These are phyloP conservation scores for Siphamia tubifer DNA, from an alignment of 2,113 vertebrate species.

Conservation along the genomic window DNA sequence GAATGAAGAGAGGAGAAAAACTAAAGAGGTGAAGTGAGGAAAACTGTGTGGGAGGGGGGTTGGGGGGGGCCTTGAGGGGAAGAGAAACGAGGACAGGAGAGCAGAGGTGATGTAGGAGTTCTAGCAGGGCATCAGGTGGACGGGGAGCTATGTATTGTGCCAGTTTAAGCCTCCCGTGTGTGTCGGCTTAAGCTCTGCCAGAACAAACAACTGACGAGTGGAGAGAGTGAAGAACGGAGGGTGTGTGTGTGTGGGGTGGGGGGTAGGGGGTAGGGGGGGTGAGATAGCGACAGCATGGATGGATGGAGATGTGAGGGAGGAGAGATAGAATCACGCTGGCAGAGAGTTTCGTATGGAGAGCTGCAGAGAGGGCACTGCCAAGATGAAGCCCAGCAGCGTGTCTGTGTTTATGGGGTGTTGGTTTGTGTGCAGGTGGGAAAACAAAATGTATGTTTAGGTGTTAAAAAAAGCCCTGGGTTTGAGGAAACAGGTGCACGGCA, in stretches of 20 bases:
- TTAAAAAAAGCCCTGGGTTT: not conserved
- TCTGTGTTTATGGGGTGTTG: not conserved
- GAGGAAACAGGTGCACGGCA: not conserved
- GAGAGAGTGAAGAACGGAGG: constrained; percentile 5
- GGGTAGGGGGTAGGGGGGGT: not conserved
- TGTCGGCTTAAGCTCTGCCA: constrained; percentile 49
- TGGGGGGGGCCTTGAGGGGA: not conserved
- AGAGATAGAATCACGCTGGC: constrained; percentile 52
- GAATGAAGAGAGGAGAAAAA: not conserved
- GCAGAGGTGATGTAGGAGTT: constrained; percentile 16
- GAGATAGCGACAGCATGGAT: constrained; percentile 41
- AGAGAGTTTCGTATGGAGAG: constrained; percentile 38
- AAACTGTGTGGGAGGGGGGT: no score
- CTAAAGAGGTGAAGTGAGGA: not conserved
- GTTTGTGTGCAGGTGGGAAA: not conserved
- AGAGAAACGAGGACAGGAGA: not conserved
- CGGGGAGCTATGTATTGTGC: constrained; percentile 34
- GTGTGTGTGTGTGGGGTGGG: no score
- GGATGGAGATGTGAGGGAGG: constrained; percentile 52
- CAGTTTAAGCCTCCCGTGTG: constrained; percentile 51
- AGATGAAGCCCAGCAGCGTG: constrained; percentile 11
- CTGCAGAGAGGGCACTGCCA: constrained; percentile 30
- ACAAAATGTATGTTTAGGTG: not conserved
- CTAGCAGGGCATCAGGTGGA: constrained; percentile 37
- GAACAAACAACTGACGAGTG: constrained; percentile 52